Evolutionary conservation across 2,888 invertebrate species (phyloP), one percentile per base, ranked within the genome.

Genomic region (Graphium colonna): DNA sequence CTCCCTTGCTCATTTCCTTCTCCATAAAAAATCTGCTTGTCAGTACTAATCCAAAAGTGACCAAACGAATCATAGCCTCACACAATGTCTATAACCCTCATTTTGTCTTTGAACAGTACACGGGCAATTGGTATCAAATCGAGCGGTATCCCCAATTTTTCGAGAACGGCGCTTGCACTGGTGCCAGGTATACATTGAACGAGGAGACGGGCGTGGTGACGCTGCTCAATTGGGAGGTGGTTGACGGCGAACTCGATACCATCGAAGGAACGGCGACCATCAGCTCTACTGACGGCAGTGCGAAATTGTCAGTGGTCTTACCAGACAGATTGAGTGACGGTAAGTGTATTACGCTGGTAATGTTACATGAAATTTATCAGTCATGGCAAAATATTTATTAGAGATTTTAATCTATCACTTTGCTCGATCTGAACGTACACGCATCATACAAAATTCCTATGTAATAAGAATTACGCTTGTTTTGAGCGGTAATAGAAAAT

Each of bases 41-140:
- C 8, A 17, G 17, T 13, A 38, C 3, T 43, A 8, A 21, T 21
- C 21, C 21, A 21, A 21, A 21, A 21, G 5, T 21, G 5, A 21
- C 21, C 3, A 21, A 21, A 21, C 21, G 21, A 21, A 21, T 5
- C 2, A 3, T 21, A 21, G 5, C 3, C 8, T 31, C 12, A 39
- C 17, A 44, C n/a, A 43, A 15, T 41, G n/a, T n/a, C n/a, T n/a
- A n/a, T n/a, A n/a, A n/a, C n/a, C 52, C 10, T 42, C 28, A 43
- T 3, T 9, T 40, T 31, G 3, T 21, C 48, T 16, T 39, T 53
- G 61, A 56, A 57, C 75, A 85, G 90, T 90, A 80, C 59, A 69
- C 73, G 17, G 85, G 80, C 42, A 77, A 68, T 1, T 90, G 88
- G 90, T 89, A 83, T 64, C 79, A 85, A 49, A 76, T 73, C 3